Percentiles rank a stretch among this genome's conserved stretches.
Evolutionary conservation across 2,797 vertebrate species (phyloP).

Genomic region (Tadarida brasiliensis): DNA sequence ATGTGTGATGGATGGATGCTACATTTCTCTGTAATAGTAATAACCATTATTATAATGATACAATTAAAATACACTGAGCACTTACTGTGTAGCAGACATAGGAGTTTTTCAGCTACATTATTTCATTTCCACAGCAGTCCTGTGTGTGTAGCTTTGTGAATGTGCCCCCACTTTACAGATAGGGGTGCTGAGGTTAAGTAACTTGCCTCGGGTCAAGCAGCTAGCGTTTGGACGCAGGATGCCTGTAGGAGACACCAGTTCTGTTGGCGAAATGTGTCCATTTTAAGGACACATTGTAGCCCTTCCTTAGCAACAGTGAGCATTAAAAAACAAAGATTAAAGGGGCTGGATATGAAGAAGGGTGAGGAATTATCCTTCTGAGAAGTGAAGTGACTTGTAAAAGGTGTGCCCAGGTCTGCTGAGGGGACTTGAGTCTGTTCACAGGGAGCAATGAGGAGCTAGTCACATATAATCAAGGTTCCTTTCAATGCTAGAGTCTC

Average conservation of each 20-base stretch:
- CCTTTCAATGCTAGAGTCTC: background rate
- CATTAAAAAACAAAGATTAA: background rate
- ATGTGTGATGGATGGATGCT: background rate
- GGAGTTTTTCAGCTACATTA: background rate
- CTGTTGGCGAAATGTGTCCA: background rate
- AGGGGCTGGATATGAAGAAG: background rate
- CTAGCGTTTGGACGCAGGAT: background rate
- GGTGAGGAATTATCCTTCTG: background rate
- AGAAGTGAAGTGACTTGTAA: background rate
- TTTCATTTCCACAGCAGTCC: background rate
- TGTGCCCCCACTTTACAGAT: background rate
- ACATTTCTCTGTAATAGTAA: background rate
- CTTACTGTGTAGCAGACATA: background rate
- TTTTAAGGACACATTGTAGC: background rate
- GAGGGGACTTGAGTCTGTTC: background rate
- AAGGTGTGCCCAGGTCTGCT: background rate
- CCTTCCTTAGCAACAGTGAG: background rate
- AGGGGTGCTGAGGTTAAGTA: background rate
- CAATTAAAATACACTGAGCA: background rate
- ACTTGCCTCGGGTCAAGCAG: background rate
- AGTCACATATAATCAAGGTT: background rate
- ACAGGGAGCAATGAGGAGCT: background rate
- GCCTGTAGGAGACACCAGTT: background rate
- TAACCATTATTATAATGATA: background rate
- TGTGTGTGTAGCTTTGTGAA: background rate